Evolutionary conservation across 2,888 invertebrate species (phyloP), one percentile per base, ranked within the genome.

Genomic region (Idaea dimidiata): DNA sequence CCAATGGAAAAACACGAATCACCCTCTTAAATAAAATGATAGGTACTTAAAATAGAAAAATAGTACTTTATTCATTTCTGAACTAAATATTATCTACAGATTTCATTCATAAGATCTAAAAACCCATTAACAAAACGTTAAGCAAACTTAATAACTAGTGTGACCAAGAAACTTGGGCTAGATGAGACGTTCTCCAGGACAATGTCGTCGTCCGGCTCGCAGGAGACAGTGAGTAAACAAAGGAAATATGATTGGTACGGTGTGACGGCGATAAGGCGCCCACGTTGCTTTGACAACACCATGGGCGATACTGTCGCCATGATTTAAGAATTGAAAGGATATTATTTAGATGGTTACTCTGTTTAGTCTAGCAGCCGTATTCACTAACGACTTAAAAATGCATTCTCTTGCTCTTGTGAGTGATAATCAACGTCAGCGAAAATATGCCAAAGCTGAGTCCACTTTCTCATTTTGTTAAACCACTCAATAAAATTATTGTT

Each of bases 221-320:
- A 69, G 81, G 86, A 83, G 87, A 85, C 86, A 69, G 66, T 75
- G 75, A 58, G 80, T 80, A 89, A 89, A 90, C 89, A 89, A 89
- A 81, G 82, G 74, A 81, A 83, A 83, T 87, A 87, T 88, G 86
- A 89, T 88, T 87, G 87, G 85, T 76, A 71, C 74, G 79, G 67
- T 73, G 75, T 78, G 80, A 69, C 70, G 77, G 62, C 69, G 65
- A 71, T 72, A 71, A 68, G 80, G 78, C 79, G 78, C 82, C 82
- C 79, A 83, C 82, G 83, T 78, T 59, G 59, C 57, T 60, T 33
- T 54, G 58, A 63, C 58, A 57, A 57, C 43, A 60, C 64, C 62
- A 66, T 67, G 59, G 17, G n/a, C 31, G 31, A 1, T 17, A 16
- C 58, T 61, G 62, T 63, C 55, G 54, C 67, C 60, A 66, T 58